phyloP scores from a whole-genome alignment of 2,888 invertebrate genomes.

The Troilus luridus region DNA sequence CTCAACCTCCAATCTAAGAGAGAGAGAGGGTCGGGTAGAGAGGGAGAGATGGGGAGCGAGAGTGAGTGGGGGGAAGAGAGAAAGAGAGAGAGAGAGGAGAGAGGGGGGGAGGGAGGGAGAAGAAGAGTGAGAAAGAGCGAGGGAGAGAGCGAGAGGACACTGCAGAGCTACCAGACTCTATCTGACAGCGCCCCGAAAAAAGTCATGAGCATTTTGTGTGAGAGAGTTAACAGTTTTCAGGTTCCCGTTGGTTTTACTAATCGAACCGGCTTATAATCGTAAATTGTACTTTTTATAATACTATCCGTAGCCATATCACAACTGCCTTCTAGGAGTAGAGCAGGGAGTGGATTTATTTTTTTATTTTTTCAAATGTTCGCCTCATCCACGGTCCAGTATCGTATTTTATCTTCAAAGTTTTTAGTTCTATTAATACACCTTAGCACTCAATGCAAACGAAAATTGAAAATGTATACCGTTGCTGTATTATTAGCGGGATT shows the following conservation, averaged over 20 bases:
- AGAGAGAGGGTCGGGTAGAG: slow-evolving; percentile 1
- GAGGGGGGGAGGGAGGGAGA: neutral
- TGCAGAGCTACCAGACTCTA: neutral
- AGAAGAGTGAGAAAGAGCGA: slow-evolving; percentile 42
- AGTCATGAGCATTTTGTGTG: slow-evolving; percentile 52
- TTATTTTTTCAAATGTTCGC: neutral
- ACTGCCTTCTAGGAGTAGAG: too few relatives aligned
- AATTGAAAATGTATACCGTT: too few relatives aligned
- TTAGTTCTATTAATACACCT: neutral
- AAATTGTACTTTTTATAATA: slow-evolving; percentile 55
- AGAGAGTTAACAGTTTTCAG: slow-evolving; percentile 56
- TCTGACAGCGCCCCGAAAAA: slow-evolving; percentile 56
- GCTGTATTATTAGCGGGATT: too few relatives aligned
- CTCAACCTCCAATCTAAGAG: slow-evolving; percentile 58
- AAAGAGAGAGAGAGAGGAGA: neutral
- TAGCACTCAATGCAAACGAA: neutral
- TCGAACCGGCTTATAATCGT: slow-evolving; percentile 52
- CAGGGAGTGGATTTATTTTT: neutral
- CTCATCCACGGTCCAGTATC: neutral
- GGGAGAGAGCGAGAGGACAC: neutral
- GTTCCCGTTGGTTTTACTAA: slow-evolving; percentile 54
- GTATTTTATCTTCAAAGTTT: neutral
- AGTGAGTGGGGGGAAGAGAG: neutral
- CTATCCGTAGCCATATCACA: neutral
- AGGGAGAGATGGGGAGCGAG: neutral